A percentile compares a stretch with the other conserved stretches of the same genome.
phyloP scores from a whole-genome alignment of 2,888 invertebrate genomes.

The Thereva unica region DNA sequence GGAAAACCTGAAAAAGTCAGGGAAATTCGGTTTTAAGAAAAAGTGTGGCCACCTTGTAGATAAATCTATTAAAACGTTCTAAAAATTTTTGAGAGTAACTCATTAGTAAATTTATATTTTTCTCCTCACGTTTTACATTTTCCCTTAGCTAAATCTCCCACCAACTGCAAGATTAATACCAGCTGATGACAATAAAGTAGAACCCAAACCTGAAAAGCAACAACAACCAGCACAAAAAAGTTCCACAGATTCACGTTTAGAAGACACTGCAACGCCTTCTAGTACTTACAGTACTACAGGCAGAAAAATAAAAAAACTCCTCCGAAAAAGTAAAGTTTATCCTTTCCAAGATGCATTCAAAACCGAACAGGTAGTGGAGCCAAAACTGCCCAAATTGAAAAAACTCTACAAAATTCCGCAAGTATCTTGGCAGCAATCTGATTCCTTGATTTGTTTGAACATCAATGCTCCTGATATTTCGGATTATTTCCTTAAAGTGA shows the following conservation, averaged over 20 bases:
- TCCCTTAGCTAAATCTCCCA: conserved; percentile 37
- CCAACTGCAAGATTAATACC: conserved; percentile 33
- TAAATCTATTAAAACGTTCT: too few relatives aligned
- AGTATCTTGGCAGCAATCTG: conserved; percentile 49
- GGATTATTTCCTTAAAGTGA: conserved; percentile 47
- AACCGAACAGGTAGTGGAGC: background rate
- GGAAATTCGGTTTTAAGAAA: too few relatives aligned
- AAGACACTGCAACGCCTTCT: too few relatives aligned
- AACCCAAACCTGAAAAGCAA: background rate
- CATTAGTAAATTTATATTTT: background rate
- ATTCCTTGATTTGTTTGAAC: conserved; percentile 47
- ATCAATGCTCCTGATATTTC: conserved; percentile 48
- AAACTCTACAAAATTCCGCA: conserved; percentile 44
- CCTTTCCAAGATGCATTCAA: background rate
- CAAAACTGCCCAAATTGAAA: conserved; percentile 12
- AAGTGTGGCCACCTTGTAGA: too few relatives aligned
- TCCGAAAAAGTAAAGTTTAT: background rate
- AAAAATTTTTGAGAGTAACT: too few relatives aligned
- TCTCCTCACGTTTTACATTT: background rate
- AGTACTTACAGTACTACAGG: too few relatives aligned
- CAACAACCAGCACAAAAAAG: background rate
- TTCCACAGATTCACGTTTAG: too few relatives aligned
- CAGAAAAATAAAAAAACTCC: too few relatives aligned
- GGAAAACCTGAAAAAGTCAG: too few relatives aligned
- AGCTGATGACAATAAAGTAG: background rate